Percentiles rank a stretch among this genome's conserved stretches.
Conservation (phyloP, 2,888 invertebrate species). For the Drosophila merina region DNA sequence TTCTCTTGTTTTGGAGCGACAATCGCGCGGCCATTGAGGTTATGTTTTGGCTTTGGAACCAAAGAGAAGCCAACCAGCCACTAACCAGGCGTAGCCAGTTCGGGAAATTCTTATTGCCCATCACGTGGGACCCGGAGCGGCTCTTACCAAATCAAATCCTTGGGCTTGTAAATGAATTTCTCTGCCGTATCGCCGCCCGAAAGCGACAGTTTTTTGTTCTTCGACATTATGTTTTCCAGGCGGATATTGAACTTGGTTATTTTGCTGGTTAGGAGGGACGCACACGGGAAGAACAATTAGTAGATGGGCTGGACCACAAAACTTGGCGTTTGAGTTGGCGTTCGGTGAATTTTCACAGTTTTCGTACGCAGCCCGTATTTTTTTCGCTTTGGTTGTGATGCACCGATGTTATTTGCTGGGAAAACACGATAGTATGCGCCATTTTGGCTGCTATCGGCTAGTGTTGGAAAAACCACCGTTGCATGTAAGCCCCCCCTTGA, state of each 20-base stretch:
- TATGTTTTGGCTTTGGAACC: slow-evolving; percentile 47
- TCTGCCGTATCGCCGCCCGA: slow-evolving; percentile 75
- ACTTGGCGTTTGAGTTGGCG: slow-evolving; percentile 37
- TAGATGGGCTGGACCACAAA: slow-evolving; percentile 22
- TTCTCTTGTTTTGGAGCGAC: slow-evolving; percentile 42
- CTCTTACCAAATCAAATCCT: slow-evolving; percentile 82
- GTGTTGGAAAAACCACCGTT: background rate
- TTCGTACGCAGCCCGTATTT: slow-evolving; percentile 56
- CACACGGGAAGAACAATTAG: slow-evolving; percentile 39
- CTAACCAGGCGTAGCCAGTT: background rate
- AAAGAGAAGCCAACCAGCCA: slow-evolving; percentile 4
- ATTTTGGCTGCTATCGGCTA: slow-evolving; percentile 30
- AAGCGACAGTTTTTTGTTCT: slow-evolving; percentile 82
- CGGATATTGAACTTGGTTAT: slow-evolving; percentile 81
- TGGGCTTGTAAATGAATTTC: slow-evolving; percentile 80
- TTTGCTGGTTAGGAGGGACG: slow-evolving; percentile 65
- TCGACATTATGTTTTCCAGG: slow-evolving; percentile 82
- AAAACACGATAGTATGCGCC: slow-evolving; percentile 29
- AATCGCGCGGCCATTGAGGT: slow-evolving; percentile 60
- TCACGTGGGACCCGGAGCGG: background rate
- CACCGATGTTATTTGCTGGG: slow-evolving; percentile 37
- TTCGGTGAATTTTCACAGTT: slow-evolving; percentile 47
- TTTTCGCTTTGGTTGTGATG: slow-evolving; percentile 66
- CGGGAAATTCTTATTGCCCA: background rate
- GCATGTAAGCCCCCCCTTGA: background rate